phyloP scores from a whole-genome alignment of 2,888 invertebrate genomes.

The Melieria picta region DNA sequence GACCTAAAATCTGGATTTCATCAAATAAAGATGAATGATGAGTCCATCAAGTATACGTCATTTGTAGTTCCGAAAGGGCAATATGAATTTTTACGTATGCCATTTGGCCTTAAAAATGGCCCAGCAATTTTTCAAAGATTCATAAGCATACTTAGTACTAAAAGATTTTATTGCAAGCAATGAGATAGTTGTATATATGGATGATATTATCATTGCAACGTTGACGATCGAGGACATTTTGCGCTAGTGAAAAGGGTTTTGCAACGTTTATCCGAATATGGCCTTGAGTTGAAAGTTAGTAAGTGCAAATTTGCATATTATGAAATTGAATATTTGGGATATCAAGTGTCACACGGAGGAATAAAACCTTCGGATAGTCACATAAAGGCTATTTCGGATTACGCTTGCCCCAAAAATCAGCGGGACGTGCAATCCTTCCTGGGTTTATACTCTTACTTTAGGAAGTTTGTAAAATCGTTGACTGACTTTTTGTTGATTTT shows the following conservation, averaged over 20 bases:
- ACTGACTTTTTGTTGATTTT: too few relatives aligned
- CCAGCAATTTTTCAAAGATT: conserved; percentile 42
- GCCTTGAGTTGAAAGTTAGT: conserved; percentile 18
- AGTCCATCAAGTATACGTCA: conserved; percentile 43
- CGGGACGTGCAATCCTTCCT: conserved; percentile 21
- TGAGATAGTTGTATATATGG: conserved; percentile 27
- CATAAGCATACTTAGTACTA: conserved; percentile 26
- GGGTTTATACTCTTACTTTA: conserved; percentile 21
- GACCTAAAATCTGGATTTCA: conserved; percentile 46
- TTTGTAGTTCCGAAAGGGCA: conserved; percentile 47
- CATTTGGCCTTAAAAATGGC: conserved; percentile 32
- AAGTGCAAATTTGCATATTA: conserved; percentile 20
- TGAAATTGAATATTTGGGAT: conserved; percentile 24
- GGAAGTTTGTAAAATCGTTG: conserved; percentile 20
- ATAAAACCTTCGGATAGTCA: conserved; percentile 14
- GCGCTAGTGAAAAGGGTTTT: conserved; percentile 6
- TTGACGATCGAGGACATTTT: conserved; percentile 16
- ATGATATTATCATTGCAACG: conserved; percentile 15
- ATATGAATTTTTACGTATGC: conserved; percentile 37
- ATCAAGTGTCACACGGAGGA: conserved; percentile 10
- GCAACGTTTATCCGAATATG: conserved; percentile 15
- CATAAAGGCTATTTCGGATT: conserved; percentile 20
- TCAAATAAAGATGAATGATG: conserved; percentile 40
- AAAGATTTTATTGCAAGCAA: too few relatives aligned
- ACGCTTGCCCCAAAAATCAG: conserved; percentile 15